Base-by-base conservation (phyloP, 2,888 invertebrate species). In the Tanytarsus gracilentus region DNA sequence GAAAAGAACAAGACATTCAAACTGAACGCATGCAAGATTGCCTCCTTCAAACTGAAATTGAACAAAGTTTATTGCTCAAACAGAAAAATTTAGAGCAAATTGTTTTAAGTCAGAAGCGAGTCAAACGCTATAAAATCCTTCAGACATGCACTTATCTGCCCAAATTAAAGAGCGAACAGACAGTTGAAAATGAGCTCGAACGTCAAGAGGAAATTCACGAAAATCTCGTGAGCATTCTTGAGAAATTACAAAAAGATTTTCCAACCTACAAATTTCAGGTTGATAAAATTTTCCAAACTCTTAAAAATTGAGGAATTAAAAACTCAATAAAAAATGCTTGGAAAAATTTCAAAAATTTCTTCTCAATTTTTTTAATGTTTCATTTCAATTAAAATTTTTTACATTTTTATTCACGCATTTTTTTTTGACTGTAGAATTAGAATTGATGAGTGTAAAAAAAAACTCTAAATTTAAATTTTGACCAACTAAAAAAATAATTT, bases 81-180 rank as follows among this genome's bases (percentile, higher is more conserved):
- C 69, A 72, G 63, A 66, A 68, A 18, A 73, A 79, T 5, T 66
- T 80, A 30, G 79, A 79, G 63, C 75, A 74, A 49, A 78, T 88
- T 18, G 79, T 88, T 1, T 78, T 84, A 51, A 80, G 82, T 65
- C 89, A 90, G 69, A 80, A 83, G 27, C 81, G 84, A 63, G 80
- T 83, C 27, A 79, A 76, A 64, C 78, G 84, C 65, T 78, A 84
- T 60, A 67, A 74, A 1, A 76, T 76, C 2, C 73, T 81, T 1
- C 69, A 77, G 1, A 77, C 77, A 23, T 69, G 70, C 1, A 68
- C 70, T 21, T 67, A 64, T 9, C 62, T 65, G 1, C 64, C 68
- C 2, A 69, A 67, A 59, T 59, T 64, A 26, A 67, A 68, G 62
- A 76, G 75, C 50, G 74, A 77, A 0, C 79, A 81, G 62, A 65